Evolutionary conservation across 2,113 vertebrate genomes (phyloP), one percentile per base, ranked within the genome.

Genomic region (Brienomyrus longianalis): DNA sequence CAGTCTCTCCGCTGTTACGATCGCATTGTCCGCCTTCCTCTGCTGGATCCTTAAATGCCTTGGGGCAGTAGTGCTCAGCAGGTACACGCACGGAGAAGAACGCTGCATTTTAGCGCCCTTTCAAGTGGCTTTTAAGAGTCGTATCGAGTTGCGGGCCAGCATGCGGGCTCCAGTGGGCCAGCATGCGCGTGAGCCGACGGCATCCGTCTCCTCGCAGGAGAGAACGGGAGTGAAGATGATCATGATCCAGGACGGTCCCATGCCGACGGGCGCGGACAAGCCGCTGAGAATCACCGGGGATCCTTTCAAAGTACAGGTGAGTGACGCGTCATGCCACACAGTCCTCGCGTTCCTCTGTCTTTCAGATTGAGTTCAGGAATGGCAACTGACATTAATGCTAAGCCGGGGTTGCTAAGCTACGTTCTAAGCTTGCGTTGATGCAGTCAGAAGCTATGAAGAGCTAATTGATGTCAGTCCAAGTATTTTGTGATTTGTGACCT

Each of bases 221-320:
- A 97, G 98, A 94, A 98, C 98, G 5, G 98, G 98, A 83, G 98
- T 99, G 94, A 98, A 99, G 94, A 99, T 99, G 98, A 97, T 99
- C 62, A 99, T 99, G 98, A 99, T 99, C 95, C 98, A 99, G 94
- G 98, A 99, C 1, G 98, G 98, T 90, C 98, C 98, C 0, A 94
- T 99, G 95, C 98, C 98, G 23, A 99, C 98, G 0, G 98, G 98
- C 93, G 97, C 98, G 86, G 98, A 99, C 94, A 99, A 99, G 95
- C 98, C 98, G 90, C 97, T 99, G 91, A 97, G 98, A 92, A 99
- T 99, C 95, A 97, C 98, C 39, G 98, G 98, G 90, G 98, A 99
- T 94, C 97, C 97, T 51, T 98, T 97, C 94, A 99, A 99, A 98
- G 98, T 99, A 13, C 98, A 99, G 98, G 98, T 98, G 52, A 6